Evolutionary conservation across 1,140 invertebrate species (phyloP), one percentile per base, ranked within the genome.

Genomic region (Mycetomoellerius zeteki): DNA sequence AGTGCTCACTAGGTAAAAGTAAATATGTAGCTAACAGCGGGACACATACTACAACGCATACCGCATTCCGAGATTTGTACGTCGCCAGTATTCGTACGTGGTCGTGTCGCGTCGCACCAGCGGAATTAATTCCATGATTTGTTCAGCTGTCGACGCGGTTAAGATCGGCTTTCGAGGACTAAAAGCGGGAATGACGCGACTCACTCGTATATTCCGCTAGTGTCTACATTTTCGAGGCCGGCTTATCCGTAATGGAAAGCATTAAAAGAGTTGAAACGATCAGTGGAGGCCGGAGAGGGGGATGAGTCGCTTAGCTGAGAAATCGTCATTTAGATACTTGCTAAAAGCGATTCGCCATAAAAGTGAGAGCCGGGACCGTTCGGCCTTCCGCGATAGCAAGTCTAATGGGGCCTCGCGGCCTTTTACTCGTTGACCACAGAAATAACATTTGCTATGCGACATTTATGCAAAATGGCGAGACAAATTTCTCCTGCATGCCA

Each of bases 331-430:
- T 94, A 94, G 93, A 94, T 94, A 94, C 92, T 93, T 92, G 93
- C 94, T 94, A 94, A 94, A 94, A 94, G 94, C 93, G 93, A 94
- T 94, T 93, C 93, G 93, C 93, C 92, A 94, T 94, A 94, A 94
- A 94, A 93, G 92, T 92, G 93, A 91, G 91, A 93, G 88, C 91
- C 84, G 80, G 60, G 27, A 76, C 62, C 67, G 52, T 72, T 33
- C n/a, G 37, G 52, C 78, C 73, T 85, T 82, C 85, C 82, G 81
- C 90, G 93, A 94, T 94, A 94, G 90, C 87, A 85, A 90, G 85
- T 93, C 92, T 93, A 93, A 93, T 91, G 93, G 92, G 30, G 89
- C 54, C 56, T 21, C 78, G 24, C 58, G 27, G 43, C 73, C 86
- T 65, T 77, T 52, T 47, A 16, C 14, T 67, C 12, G 69, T 19